Evolutionary conservation across 1,140 invertebrate genomes (phyloP).

Genomic region (Chelonus insularis): DNA sequence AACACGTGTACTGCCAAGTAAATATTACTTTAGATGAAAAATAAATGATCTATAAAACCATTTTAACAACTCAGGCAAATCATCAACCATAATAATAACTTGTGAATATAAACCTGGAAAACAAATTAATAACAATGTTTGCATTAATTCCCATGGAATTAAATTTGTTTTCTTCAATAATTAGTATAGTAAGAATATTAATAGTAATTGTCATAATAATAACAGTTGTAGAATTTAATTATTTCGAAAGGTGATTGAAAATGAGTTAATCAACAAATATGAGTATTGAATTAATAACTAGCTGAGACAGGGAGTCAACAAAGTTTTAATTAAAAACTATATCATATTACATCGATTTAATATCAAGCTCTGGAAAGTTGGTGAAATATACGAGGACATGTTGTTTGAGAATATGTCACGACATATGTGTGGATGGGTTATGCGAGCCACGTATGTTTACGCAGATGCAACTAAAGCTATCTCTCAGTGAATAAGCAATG

Average conservation of each 20-base stretch:
- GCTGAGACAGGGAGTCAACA: background rate
- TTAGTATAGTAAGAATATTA: too few species aligned
- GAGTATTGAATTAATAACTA: background rate
- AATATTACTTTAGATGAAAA: too few species aligned
- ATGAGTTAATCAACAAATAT: background rate
- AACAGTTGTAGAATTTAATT: background rate
- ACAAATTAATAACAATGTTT: too few species aligned
- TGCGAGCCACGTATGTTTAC: conserved; percentile 10
- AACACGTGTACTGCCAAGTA: too few species aligned
- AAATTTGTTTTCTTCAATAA: too few species aligned
- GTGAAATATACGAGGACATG: background rate
- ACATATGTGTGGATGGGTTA: background rate
- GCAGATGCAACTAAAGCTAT: conserved; percentile 10
- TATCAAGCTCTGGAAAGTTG: background rate
- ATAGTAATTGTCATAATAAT: background rate
- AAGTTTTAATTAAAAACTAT: conserved; percentile 2
- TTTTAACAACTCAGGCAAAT: too few species aligned
- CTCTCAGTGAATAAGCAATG: conserved; percentile 18
- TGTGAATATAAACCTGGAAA: too few species aligned
- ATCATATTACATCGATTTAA: background rate
- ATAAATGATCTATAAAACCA: too few species aligned
- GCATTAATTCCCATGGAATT: too few species aligned
- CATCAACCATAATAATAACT: too few species aligned
- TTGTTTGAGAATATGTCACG: conserved; percentile 6
- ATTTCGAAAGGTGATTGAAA: background rate